phyloP scores from a whole-genome alignment of 2,888 invertebrate species.

The Onchidella celtica region DNA sequence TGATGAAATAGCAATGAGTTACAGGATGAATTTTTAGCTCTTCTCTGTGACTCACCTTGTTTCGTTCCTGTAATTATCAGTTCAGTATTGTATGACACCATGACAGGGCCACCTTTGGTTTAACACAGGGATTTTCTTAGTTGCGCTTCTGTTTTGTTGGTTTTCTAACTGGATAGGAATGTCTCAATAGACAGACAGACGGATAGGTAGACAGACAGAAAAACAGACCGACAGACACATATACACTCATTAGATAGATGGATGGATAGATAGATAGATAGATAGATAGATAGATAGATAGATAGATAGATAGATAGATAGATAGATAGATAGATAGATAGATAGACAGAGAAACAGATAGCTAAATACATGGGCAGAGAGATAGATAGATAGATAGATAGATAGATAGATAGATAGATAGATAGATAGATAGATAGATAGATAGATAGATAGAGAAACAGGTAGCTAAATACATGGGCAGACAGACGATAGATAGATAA shows the following conservation, averaged over 20 bases:
- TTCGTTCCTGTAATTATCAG: no score
- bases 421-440: not conserved
- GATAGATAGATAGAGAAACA: slow-evolving; percentile 1
- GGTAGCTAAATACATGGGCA: not conserved
- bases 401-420: slow-evolving; percentile 31
- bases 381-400: slow-evolving; percentile 23
- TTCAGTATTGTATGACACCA: no score
- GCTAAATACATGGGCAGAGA: no score
- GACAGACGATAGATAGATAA: slow-evolving; percentile 2
- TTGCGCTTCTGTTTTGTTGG: not conserved
- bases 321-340: slow-evolving; percentile 31
- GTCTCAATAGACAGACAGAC: not conserved
- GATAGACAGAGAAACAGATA: no score
- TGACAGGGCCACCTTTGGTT: no score
- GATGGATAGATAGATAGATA: no score
- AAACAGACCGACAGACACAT: no score
- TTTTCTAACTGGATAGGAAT: not conserved
- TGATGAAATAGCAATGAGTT: no score
- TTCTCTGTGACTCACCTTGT: not conserved
- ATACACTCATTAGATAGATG: no score
- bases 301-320: slow-evolving; percentile 30
- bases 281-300: slow-evolving; percentile 3
- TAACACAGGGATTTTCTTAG: no score
- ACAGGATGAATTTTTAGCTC: no score
- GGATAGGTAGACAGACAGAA: no score